Conservation (phyloP, 1,140 invertebrate genomes). For the Pseudomyrmex cubaensis region DNA sequence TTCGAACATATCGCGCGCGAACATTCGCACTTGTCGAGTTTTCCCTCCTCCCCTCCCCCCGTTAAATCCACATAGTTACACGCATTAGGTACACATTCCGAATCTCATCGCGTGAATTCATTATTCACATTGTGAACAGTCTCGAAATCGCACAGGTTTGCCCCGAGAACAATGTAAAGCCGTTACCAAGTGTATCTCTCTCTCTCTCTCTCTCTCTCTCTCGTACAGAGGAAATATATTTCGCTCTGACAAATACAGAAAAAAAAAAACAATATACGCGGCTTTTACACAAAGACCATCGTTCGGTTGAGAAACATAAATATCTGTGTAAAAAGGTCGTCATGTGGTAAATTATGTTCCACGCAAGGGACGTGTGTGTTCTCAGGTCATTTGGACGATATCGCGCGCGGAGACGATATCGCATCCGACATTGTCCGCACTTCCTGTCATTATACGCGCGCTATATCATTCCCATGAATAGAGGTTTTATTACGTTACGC, state of each 20-base stretch:
- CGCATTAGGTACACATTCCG: no score
- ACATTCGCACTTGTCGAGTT: neutral
- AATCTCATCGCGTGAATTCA: neutral
- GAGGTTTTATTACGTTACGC: conserved; percentile 1
- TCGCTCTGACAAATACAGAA: neutral
- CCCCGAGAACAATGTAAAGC: neutral
- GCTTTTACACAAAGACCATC: neutral
- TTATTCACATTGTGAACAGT: neutral
- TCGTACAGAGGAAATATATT: neutral
- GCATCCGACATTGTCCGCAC: conserved; percentile 12
- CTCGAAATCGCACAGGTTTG: neutral
- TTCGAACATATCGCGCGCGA: neutral
- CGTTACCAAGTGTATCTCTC: neutral
- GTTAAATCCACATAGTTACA: neutral
- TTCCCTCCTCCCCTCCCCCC: neutral
- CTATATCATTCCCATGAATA: conserved; percentile 11
- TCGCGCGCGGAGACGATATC: neutral
- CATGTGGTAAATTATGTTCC: no score
- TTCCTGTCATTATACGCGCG: conserved; percentile 22
- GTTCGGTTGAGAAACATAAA: no score
- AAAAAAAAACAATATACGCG: neutral
- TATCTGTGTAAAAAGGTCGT: no score
- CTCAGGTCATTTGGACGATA: neutral
- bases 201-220: neutral
- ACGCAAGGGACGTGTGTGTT: neutral